These are phyloP conservation scores for Synchiropus splendidus DNA, from an alignment of 2,113 vertebrate genomes.

Conservation along the genomic window DNA sequence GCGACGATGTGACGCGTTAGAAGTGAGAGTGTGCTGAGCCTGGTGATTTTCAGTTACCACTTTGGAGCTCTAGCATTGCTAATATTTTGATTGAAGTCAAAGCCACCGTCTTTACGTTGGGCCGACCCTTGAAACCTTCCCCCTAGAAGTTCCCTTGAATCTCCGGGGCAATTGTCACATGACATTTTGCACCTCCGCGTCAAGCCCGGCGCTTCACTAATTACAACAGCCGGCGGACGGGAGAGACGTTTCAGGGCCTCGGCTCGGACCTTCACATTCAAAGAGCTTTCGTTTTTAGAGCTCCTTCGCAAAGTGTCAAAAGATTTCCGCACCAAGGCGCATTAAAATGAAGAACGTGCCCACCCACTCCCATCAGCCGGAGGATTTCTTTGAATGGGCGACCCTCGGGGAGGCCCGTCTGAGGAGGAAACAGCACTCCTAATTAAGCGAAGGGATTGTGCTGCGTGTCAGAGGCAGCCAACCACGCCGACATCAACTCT, in stretches of 20 bases:
- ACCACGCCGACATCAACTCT: conserved; percentile 35
- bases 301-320: conserved; percentile 29
- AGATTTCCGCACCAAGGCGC: conserved; percentile 30
- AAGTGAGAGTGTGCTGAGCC: too few relatives aligned
- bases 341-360: conserved; percentile 51
- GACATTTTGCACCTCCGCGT: too few relatives aligned
- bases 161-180: too few relatives aligned
- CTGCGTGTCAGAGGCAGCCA: conserved; percentile 18
- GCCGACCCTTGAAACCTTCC: too few relatives aligned
- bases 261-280: conserved; percentile 16
- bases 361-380: conserved; percentile 42
- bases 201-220: background rate
- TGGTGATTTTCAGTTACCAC: too few relatives aligned
- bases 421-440: conserved; percentile 36
- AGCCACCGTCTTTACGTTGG: too few relatives aligned
- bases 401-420: conserved; percentile 45
- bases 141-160: too few relatives aligned
- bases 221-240: background rate
- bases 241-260: conserved; percentile 18
- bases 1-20: too few relatives aligned
- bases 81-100: too few relatives aligned
- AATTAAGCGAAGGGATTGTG: conserved; percentile 47
- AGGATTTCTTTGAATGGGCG: conserved; percentile 32
- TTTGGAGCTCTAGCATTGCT: too few relatives aligned
- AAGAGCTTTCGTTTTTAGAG: conserved; percentile 25